phyloP scores from a whole-genome alignment of 2,888 invertebrate genomes.

The Apodemia hepburni region DNA sequence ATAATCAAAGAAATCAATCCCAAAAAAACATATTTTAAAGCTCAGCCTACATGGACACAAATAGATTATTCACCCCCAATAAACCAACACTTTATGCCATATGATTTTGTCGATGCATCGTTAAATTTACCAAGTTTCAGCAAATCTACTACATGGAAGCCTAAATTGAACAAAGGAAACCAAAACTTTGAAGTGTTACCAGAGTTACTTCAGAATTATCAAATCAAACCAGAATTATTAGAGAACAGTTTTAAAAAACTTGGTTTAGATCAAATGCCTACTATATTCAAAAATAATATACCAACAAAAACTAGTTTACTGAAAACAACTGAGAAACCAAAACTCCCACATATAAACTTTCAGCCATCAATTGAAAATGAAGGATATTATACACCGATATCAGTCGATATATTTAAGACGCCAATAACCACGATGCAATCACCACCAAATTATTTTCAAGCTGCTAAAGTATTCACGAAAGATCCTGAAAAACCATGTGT shows the following conservation, averaged over 20 bases:
- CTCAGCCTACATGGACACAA: neutral
- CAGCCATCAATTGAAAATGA: neutral
- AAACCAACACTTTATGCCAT: neutral
- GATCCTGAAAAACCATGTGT: no score
- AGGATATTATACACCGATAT: no score
- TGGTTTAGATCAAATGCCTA: neutral
- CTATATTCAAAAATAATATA: neutral
- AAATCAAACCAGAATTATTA: neutral
- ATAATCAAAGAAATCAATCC: neutral
- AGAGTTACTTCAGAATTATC: neutral
- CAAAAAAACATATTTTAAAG: neutral
- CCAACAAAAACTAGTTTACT: neutral
- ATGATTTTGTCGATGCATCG: neutral
- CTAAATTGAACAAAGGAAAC: neutral
- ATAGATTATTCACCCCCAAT: neutral
- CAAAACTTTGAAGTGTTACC: neutral
- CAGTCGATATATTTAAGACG: neutral
- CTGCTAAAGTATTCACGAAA: no score
- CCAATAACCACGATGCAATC: neutral
- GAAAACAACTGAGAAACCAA: neutral
- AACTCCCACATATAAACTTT: neutral
- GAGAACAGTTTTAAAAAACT: neutral
- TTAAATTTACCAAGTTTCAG: neutral
- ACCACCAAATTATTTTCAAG: no score
- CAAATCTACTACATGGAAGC: neutral